Evolutionary conservation across 2,113 vertebrate genomes (phyloP).

Genomic region (Lepus americanus): DNA sequence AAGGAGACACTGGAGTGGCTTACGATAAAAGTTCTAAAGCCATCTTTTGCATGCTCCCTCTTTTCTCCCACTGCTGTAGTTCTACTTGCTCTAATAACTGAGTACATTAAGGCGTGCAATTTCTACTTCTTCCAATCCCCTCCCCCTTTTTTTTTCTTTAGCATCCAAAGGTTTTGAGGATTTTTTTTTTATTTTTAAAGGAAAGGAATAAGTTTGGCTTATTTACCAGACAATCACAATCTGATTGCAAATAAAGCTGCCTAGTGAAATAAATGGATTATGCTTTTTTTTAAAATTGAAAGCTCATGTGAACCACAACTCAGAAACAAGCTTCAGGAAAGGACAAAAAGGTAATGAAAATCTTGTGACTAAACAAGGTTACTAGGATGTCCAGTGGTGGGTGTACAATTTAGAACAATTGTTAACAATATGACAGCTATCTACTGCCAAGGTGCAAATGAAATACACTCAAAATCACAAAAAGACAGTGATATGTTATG

Average conservation of each 20-base stretch:
- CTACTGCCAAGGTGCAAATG: neutral
- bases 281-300: conserved; percentile 59
- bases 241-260: conserved; percentile 57
- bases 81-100: neutral
- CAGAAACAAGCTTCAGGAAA: conserved; percentile 56
- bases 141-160: neutral
- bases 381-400: neutral
- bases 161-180: neutral
- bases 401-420: neutral
- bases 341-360: conserved; percentile 33
- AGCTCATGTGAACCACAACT: conserved; percentile 20
- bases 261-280: neutral
- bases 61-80: neutral
- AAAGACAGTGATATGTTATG: neutral
- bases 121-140: neutral
- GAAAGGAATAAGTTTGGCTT: neutral
- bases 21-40: conserved; percentile 16
- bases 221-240: conserved; percentile 56
- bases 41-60: neutral
- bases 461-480: conserved; percentile 21
- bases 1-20: neutral
- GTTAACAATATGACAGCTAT: conserved; percentile 47
- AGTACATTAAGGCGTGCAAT: conserved; percentile 46
- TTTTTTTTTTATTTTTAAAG: neutral
- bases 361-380: neutral